Evolutionary conservation across 2,888 invertebrate genomes (phyloP).

Genomic region (Crossocerus cetratus): DNA sequence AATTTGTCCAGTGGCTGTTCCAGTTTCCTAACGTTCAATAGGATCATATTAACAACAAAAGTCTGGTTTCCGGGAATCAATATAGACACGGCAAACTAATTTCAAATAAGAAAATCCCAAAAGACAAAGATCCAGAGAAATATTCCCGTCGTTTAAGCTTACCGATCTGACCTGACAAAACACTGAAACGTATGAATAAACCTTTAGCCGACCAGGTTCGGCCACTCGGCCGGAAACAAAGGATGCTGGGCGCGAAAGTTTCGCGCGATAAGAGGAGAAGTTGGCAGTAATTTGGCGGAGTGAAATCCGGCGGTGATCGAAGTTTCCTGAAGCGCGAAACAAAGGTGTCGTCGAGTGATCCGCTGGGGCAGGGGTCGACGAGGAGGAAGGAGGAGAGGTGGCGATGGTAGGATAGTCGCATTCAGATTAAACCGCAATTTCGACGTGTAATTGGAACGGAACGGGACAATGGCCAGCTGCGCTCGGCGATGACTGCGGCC

Average conservation of each 20-base stretch:
- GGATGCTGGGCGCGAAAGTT: constrained; percentile 31
- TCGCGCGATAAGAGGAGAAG: constrained; percentile 19
- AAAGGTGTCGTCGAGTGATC: constrained; percentile 53
- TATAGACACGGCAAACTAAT: too few species aligned
- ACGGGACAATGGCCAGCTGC: constrained; percentile 38
- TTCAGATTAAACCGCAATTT: constrained; percentile 62
- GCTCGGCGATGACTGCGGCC: constrained; percentile 25
- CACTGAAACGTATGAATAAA: too few species aligned
- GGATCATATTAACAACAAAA: too few species aligned
- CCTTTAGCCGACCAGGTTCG: too few species aligned
- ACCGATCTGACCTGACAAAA: too few species aligned
- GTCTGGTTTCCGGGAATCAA: too few species aligned
- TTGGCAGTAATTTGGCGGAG: constrained; percentile 12
- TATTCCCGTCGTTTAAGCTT: too few species aligned
- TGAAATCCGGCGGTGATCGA: constrained; percentile 42
- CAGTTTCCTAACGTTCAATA: too few species aligned
- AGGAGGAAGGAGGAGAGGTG: neutral
- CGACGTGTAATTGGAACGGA: constrained; percentile 59
- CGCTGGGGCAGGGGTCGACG: neutral
- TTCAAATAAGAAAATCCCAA: too few species aligned
- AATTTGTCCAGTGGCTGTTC: too few species aligned
- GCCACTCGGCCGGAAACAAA: constrained; percentile 9
- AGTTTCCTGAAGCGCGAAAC: constrained; percentile 48
- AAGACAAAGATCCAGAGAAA: too few species aligned
- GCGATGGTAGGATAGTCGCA: constrained; percentile 15